A percentile compares a stretch with the other conserved stretches of the same genome.
Conservation (phyloP, 2,113 vertebrate genomes). For the Tapirus terrestris region DNA sequence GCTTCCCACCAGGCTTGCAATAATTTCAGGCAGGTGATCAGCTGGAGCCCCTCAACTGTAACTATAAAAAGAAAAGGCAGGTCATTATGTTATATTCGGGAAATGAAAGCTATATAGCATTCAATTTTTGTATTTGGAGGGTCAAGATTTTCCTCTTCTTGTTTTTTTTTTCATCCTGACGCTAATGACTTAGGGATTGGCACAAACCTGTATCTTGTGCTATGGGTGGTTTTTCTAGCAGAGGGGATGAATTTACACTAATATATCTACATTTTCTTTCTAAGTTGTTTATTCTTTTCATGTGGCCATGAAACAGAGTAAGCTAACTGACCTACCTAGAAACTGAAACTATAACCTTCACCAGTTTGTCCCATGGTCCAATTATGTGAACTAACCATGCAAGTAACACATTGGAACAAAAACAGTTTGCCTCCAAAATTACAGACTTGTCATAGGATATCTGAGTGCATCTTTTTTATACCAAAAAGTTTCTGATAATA, state of each 20-base stretch:
- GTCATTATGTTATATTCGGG: constrained; percentile 18
- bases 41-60: constrained; percentile 49
- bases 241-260: constrained; percentile 22
- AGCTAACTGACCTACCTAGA: constrained; percentile 58
- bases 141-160: neutral
- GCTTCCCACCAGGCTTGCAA: constrained; percentile 47
- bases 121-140: neutral
- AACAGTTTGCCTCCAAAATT: constrained; percentile 31
- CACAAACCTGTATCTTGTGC: neutral
- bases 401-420: constrained; percentile 41
- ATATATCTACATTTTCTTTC: constrained; percentile 34
- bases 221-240: neutral
- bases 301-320: constrained; percentile 39
- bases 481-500: neutral
- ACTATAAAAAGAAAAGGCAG: constrained; percentile 70
- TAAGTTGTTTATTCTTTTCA: constrained; percentile 43
- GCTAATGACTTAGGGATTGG: neutral
- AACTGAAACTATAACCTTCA: constrained; percentile 53
- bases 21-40: constrained; percentile 58
- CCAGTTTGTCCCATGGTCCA: constrained; percentile 27
- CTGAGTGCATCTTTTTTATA: neutral
- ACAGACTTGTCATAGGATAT: neutral
- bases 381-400: constrained; percentile 52
- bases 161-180: neutral
- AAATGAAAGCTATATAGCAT: neutral